Evolutionary conservation across 2,888 invertebrate genomes (phyloP).

Genomic region (Glyphotaelius pellucidus): DNA sequence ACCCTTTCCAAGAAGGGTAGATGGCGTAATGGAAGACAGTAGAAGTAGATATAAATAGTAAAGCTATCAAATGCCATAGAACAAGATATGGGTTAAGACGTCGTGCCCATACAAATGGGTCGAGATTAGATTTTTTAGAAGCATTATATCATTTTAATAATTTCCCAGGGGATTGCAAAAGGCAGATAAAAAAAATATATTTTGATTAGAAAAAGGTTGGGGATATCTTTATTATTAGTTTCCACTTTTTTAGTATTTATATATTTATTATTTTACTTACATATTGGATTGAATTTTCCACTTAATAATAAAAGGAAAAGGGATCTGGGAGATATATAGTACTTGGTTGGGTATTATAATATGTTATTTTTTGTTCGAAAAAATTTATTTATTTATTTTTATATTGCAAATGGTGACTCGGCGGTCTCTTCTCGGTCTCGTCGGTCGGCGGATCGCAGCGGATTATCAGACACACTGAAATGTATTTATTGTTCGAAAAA

Average conservation of each 20-base stretch:
- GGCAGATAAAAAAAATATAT: background rate
- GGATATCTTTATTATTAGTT: background rate
- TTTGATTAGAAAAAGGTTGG: conserved; percentile 2
- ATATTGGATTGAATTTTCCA: background rate
- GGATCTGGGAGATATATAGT: background rate
- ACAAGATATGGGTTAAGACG: conserved; percentile 37
- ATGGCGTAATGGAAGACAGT: background rate
- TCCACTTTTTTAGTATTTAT: background rate
- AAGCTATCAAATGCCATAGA: conserved; percentile 32
- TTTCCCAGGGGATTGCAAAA: conserved; percentile 26
- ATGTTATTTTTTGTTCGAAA: too few species aligned
- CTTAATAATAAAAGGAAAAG: background rate
- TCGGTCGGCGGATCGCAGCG: too few species aligned
- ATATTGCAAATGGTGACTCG: too few species aligned
- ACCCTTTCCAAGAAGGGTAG: background rate
- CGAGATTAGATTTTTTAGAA: conserved; percentile 30
- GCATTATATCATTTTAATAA: conserved; percentile 24
- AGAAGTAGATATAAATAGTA: conserved; percentile 11
- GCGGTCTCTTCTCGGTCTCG: too few species aligned
- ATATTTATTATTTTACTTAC: background rate
- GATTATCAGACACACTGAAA: too few species aligned
- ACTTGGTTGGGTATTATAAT: too few species aligned
- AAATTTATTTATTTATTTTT: too few species aligned
- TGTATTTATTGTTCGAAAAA: too few species aligned
- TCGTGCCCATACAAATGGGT: conserved; percentile 21